Base-by-base conservation (phyloP, 2,113 vertebrate species). In the Chaetodon trifascialis region DNA sequence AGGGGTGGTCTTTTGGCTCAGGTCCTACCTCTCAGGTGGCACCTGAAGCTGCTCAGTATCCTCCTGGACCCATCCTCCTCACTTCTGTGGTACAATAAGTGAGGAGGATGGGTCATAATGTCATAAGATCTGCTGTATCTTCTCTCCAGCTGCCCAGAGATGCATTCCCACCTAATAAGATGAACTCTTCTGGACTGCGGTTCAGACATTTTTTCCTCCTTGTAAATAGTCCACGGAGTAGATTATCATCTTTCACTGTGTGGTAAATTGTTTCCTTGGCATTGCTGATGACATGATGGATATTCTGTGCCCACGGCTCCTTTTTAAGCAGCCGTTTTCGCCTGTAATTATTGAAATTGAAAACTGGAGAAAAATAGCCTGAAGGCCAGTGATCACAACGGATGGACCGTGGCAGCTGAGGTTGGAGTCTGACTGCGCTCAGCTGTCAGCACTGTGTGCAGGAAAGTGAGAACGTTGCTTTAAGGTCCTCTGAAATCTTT, bases 301-400 rank as follows among this genome's bases (percentile, higher is more conserved):
- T 60, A 58, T 25, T 30, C 64, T 68, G 17, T 82, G 60, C 52
- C 23, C 55, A 69, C 40, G 6, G 44, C 77, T 66, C 49, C 52
- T 44, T 63, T 59, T 49, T 52, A 65, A 42, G 47, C 70, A 40
- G 40, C 9, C 0, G 3, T 19, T 79, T 63, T 47, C 67, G 10
- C 60, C 82, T 83, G 63, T 76, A 81, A 85, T 90, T 90, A 79
- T 58, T 85, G 49, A 79, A 74, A 83, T 63, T 73, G 40, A 81
- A 73, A 81, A 84, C 2, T 49, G 10, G 4, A 73, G 69, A 23
- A 82, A 77, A 42, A 40, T 8, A 63, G 58, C 49, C 72, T 8
- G 12, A 69, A 63, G 54, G 51, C 62, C 52, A 49, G 59, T 0
- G 73, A 49, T 83, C 63, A 59, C 47, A 59, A 19, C 1, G 25